Conservation (phyloP, 2,797 vertebrate species). For the Sebastes steindachneri region DNA sequence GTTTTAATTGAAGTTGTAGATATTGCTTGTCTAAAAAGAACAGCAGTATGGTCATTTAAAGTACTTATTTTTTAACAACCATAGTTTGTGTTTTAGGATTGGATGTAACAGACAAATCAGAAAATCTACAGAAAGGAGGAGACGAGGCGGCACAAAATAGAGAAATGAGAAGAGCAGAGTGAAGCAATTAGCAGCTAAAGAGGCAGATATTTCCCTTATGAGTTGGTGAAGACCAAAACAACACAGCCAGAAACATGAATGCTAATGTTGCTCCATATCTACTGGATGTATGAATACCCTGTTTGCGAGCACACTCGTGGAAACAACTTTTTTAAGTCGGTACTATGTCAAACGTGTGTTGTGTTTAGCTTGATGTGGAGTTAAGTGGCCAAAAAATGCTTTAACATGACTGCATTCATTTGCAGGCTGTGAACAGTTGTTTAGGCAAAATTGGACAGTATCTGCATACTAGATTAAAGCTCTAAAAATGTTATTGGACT, state of each 20-base stretch:
- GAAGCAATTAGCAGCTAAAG: not conserved
- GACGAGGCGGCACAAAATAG: not conserved
- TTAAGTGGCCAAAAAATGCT: not conserved
- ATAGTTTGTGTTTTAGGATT: not conserved
- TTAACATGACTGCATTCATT: not conserved
- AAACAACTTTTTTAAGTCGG: not conserved
- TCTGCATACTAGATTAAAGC: not conserved
- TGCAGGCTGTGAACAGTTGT: not conserved
- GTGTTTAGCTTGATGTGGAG: not conserved
- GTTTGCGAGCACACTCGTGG: not conserved
- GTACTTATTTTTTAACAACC: too few relatives aligned
- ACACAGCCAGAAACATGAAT: not conserved
- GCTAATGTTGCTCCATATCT: not conserved
- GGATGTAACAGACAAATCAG: too few relatives aligned
- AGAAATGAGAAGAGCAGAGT: too few relatives aligned
- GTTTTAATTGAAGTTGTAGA: too few relatives aligned
- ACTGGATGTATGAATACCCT: not conserved
- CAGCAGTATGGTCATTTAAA: too few relatives aligned
- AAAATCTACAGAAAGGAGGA: not conserved
- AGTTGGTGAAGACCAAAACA: not conserved
- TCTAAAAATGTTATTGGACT: not conserved
- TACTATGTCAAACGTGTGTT: not conserved
- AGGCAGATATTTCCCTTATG: too few relatives aligned
- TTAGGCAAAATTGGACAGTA: too few relatives aligned
- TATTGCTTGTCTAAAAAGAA: too few relatives aligned